phyloP scores from a whole-genome alignment of 2,888 invertebrate genomes.

The Agrotis segetum region DNA sequence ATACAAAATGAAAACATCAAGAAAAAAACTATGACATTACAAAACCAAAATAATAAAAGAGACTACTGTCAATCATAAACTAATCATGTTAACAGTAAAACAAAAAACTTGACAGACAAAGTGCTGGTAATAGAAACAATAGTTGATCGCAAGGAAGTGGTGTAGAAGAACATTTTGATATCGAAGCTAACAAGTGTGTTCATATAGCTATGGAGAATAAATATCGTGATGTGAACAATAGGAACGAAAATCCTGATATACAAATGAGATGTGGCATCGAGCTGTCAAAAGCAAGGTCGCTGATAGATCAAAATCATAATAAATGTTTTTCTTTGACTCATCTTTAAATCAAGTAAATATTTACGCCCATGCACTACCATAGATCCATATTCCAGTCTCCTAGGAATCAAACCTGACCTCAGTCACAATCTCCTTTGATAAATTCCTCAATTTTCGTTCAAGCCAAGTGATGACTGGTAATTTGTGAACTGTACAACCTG shows the following conservation, averaged over 20 bases:
- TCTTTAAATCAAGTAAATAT: neutral
- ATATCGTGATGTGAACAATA: slow-evolving; percentile 76
- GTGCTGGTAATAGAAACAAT: slow-evolving; percentile 52
- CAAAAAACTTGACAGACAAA: slow-evolving; percentile 59
- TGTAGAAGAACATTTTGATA: slow-evolving; percentile 59
- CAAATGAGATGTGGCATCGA: slow-evolving; percentile 76
- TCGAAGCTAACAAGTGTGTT: slow-evolving; percentile 56
- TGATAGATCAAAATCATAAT: slow-evolving; percentile 37
- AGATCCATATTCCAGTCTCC: too few species aligned
- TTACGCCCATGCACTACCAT: too few species aligned
- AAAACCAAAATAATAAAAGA: slow-evolving; percentile 38
- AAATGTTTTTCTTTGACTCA: neutral
- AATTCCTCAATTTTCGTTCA: neutral
- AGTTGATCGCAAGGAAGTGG: slow-evolving; percentile 62
- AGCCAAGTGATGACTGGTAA: neutral
- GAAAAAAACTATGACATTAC: slow-evolving; percentile 28
- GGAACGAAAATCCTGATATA: slow-evolving; percentile 76
- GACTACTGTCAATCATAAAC: slow-evolving; percentile 46
- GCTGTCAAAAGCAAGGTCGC: slow-evolving; percentile 77
- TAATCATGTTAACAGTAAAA: slow-evolving; percentile 40
- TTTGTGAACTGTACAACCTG: neutral
- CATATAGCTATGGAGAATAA: slow-evolving; percentile 61
- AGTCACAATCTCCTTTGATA: neutral
- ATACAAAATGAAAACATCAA: slow-evolving; percentile 24
- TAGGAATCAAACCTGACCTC: too few species aligned